These are phyloP conservation scores for Salvator merianae DNA, from an alignment of 2,113 vertebrate species.

Conservation along the genomic window DNA sequence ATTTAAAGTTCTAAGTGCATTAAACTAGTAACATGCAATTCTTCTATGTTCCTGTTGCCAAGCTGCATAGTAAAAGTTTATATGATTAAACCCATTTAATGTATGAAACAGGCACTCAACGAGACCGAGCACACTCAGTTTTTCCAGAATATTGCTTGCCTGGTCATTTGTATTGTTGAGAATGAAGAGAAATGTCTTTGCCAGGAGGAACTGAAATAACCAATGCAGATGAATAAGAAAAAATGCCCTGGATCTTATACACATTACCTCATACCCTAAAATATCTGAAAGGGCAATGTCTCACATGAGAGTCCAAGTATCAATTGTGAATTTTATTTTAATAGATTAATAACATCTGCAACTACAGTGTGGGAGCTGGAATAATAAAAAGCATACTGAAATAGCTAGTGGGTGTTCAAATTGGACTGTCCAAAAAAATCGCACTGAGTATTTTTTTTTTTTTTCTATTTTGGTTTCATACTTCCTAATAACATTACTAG, in stretches of 20 bases:
- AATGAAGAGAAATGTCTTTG: slow-evolving; percentile 72
- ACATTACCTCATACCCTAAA: slow-evolving; percentile 78
- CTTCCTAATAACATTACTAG: not conserved
- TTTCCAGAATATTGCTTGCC: slow-evolving; percentile 70
- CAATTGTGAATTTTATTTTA: slow-evolving; percentile 64
- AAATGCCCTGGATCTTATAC: slow-evolving; percentile 77
- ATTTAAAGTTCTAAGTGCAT: slow-evolving; percentile 72
- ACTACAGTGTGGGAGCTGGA: slow-evolving; percentile 55
- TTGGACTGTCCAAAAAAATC: slow-evolving; percentile 44
- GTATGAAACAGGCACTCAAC: slow-evolving; percentile 65
- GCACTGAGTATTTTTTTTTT: no score
- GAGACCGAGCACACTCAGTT: slow-evolving; percentile 60
- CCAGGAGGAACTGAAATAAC: slow-evolving; percentile 78
- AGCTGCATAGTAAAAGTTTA: slow-evolving; percentile 74
- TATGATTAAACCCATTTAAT: slow-evolving; percentile 76
- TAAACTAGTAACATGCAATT: slow-evolving; percentile 76
- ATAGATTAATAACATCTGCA: slow-evolving; percentile 69
- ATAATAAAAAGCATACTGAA: slow-evolving; percentile 60
- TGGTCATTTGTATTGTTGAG: slow-evolving; percentile 67
- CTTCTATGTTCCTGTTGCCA: slow-evolving; percentile 68
- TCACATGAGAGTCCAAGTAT: slow-evolving; percentile 71
- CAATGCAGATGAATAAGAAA: slow-evolving; percentile 71
- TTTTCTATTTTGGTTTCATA: not conserved
- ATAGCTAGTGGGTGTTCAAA: slow-evolving; percentile 36
- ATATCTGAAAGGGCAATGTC: slow-evolving; percentile 74